phyloP scores from a whole-genome alignment of 64 coral and sea anemone species.

The Pachyseris speciosa region DNA sequence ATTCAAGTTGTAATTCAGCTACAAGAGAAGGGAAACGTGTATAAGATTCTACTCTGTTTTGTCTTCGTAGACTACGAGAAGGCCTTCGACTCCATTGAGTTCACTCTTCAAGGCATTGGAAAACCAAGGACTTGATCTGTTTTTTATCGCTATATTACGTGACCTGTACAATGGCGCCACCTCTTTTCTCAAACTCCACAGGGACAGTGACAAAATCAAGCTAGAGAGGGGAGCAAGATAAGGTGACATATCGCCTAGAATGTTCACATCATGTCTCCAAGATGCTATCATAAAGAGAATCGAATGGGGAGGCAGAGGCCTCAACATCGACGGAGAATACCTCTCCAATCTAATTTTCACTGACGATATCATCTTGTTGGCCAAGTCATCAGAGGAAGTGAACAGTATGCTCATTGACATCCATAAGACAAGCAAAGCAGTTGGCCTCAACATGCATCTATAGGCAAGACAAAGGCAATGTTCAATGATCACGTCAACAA shows the following conservation, averaged over 20 bases:
- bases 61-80: neutral
- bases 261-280: neutral
- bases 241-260: neutral
- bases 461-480: slow-evolving; percentile 10
- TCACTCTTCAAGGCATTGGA: neutral
- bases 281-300: neutral
- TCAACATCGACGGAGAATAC: too few relatives aligned
- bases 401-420: too few relatives aligned
- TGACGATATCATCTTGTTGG: too few relatives aligned
- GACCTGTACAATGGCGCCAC: neutral
- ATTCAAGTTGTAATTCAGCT: slow-evolving; percentile 7
- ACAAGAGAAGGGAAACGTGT: slow-evolving; percentile 32
- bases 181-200: neutral
- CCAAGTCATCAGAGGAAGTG: too few relatives aligned
- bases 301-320: neutral
- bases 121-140: neutral
- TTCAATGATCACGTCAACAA: neutral
- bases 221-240: neutral
- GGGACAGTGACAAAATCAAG: neutral
- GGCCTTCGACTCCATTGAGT: neutral
- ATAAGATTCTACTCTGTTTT: slow-evolving; percentile 16
- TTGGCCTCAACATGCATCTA: neutral
- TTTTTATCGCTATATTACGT: neutral
- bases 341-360: too few relatives aligned
- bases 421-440: too few relatives aligned